Conservation (phyloP, 2,797 vertebrate genomes). For the Anabas testudineus region DNA sequence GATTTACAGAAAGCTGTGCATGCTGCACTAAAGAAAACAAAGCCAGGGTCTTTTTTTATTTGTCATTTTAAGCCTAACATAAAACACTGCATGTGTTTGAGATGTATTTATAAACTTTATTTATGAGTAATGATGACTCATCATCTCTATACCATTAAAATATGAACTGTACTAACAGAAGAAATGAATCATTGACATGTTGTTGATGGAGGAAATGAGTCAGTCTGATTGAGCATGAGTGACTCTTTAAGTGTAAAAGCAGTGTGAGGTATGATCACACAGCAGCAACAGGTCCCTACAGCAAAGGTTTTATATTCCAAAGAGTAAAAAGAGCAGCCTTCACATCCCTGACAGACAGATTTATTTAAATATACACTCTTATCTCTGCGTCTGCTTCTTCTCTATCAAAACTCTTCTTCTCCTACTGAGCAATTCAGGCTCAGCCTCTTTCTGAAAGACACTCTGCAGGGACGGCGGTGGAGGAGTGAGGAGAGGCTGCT, state of each 20-base stretch:
- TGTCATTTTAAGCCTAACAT: too few relatives aligned
- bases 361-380: neutral
- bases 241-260: neutral
- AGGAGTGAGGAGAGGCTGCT: neutral
- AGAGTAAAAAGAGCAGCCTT: neutral
- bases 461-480: too few relatives aligned
- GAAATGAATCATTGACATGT: neutral
- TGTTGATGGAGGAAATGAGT: neutral
- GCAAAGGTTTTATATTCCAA: neutral
- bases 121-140: neutral
- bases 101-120: neutral
- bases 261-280: constrained; percentile 3
- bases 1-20: too few relatives aligned
- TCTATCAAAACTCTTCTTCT: neutral
- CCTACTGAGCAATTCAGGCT: neutral
- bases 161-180: neutral
- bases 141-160: neutral
- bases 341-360: too few relatives aligned
- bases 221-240: neutral
- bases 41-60: too few relatives aligned
- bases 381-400: neutral
- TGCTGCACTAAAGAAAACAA: too few relatives aligned
- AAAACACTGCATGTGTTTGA: too few relatives aligned
- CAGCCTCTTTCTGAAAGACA: constrained; percentile 3
- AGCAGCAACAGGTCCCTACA: neutral